Evolutionary conservation across 2,797 vertebrate species (phyloP), one percentile per base, ranked within the genome.

Genomic region (Oryzias dopingdopingensis): DNA sequence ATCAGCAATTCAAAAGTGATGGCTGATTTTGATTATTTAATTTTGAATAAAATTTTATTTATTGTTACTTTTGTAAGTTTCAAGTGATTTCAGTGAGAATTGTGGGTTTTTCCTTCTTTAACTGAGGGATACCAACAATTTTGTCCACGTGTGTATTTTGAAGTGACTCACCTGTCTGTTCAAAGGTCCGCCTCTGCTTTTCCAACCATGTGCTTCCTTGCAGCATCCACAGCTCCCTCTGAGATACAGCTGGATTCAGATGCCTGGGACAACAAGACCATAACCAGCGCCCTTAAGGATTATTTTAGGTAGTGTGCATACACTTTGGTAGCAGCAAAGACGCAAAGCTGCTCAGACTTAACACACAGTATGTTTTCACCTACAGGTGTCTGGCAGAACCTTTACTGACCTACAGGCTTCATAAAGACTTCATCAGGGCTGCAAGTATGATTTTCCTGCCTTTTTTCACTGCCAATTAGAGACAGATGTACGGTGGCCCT

Each of bases 191-290:
- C 67, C 0, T 59, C 66, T 10, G 42, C 1, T 40, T 14, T 37
- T 37, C 32, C 18, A 46, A 18, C 20, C 14, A 37, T 59, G 14
- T 54, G 3, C 12, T 56, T 51, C 44, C 40, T 82, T 71, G 43
- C 59, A 99, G 97, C 95, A 4, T 89, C 95, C 56, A 94, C 95
- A 77, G 94, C 95, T 49, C 88, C 96, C 60, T 84, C 93, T 65
- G 95, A 97, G 75, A 89, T 94, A 75, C 95, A 95, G 84, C 94
- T 99, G 70, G 95, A 98, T 71, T 87, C 94, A 76, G 95, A 98
- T 52, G 73, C 93, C 52, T 98, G 96, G 96, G 97, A 99, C 91
- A 98, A 96, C 84, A 99, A 99, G 88, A 99, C 97, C 40, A 96
- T 99, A 81, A 99, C 97, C 41, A 99, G 97, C 0, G 97, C 96